A percentile compares a stretch with the other conserved stretches of the same genome.
These are phyloP conservation scores for Psix sp. DNA, from an alignment of 1,140 invertebrate species.

Conservation along the genomic window DNA sequence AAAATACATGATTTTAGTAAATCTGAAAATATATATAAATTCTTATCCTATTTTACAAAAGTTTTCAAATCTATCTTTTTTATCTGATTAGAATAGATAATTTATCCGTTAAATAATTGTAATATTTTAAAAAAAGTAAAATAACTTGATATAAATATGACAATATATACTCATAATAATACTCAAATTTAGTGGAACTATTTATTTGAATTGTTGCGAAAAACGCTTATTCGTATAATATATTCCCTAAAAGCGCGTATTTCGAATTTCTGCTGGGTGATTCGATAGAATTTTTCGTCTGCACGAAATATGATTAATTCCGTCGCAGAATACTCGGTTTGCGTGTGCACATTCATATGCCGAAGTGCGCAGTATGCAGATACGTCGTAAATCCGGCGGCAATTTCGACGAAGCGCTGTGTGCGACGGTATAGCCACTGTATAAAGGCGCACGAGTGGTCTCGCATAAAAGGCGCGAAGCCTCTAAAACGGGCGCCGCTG, in stretches of 20 bases:
- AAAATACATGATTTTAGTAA: no score
- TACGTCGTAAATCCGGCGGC: constrained; percentile 49
- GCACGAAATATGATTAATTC: constrained; percentile 43
- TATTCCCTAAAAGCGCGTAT: neutral
- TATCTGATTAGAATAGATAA: no score
- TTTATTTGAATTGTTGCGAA: no score
- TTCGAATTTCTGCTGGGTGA: neutral
- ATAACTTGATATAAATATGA: no score
- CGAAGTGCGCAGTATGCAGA: constrained; percentile 39
- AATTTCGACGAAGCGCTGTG: constrained; percentile 39
- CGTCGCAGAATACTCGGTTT: constrained; percentile 35
- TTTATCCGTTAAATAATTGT: no score
- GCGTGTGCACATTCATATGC: constrained; percentile 38
- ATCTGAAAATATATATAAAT: no score
- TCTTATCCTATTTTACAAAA: no score
- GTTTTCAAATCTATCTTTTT: no score
- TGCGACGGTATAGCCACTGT: constrained; percentile 40
- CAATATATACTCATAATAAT: no score
- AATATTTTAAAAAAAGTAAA: no score
- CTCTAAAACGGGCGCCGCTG: constrained; percentile 56
- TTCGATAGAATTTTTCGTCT: constrained; percentile 17
- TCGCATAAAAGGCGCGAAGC: constrained; percentile 55
- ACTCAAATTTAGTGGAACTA: no score
- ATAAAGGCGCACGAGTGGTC: constrained; percentile 47
- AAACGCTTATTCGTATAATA: no score